phyloP scores from a whole-genome alignment of 2,797 vertebrate species.

The Cheirogaleus major region DNA sequence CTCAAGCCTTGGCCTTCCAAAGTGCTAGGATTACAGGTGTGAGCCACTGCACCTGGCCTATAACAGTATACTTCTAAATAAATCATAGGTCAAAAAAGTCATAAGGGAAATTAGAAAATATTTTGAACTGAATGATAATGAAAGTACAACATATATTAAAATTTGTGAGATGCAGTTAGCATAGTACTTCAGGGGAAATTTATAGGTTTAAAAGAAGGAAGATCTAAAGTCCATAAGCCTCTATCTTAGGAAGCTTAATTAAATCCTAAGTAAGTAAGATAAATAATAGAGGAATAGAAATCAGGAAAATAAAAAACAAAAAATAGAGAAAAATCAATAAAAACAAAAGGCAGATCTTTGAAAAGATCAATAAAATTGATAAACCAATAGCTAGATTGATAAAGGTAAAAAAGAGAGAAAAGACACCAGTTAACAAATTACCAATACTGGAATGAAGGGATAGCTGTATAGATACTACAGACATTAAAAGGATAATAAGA shows the following conservation, averaged over 20 bases:
- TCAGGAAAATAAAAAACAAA: slow-evolving; percentile 42
- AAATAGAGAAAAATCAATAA: background rate
- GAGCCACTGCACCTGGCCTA: background rate
- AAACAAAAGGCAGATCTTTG: background rate
- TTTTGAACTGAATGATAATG: slow-evolving; percentile 52
- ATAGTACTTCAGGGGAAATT: slow-evolving; percentile 20
- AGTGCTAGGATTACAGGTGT: background rate
- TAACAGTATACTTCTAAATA: slow-evolving; percentile 3
- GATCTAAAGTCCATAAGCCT: background rate
- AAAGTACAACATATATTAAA: slow-evolving; percentile 20
- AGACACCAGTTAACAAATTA: slow-evolving; percentile 2
- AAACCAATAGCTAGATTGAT: background rate
- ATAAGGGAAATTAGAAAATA: slow-evolving; percentile 21
- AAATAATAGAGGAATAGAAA: slow-evolving; percentile 21
- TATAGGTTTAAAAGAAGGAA: slow-evolving; percentile 34
- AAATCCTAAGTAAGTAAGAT: background rate
- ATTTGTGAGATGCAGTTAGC: background rate
- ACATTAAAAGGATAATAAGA: background rate
- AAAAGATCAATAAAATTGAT: slow-evolving; percentile 29
- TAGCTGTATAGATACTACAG: background rate
- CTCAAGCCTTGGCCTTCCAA: background rate
- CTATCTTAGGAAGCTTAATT: slow-evolving; percentile 29
- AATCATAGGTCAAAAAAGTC: slow-evolving; percentile 29
- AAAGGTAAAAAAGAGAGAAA: slow-evolving; percentile 31
- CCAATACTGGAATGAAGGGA: background rate